phyloP scores from a whole-genome alignment of 2,113 vertebrate species.

The Lota lota region DNA sequence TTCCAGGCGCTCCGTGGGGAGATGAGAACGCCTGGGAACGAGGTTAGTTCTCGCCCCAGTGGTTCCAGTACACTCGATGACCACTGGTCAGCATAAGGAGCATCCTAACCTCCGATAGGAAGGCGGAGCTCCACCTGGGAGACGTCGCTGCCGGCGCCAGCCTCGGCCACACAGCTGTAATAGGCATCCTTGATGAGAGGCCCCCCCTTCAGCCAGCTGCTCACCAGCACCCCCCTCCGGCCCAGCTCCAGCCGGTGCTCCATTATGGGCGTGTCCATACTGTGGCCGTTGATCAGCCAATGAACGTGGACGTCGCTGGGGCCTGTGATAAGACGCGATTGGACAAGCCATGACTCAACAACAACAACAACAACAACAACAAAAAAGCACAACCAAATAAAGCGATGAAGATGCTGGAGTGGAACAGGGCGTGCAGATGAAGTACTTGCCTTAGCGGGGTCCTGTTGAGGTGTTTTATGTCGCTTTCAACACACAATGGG shows the following conservation, averaged over 20 bases:
- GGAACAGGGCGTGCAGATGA: background rate
- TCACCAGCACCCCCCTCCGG: conserved; percentile 71
- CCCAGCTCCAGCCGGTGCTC: conserved; percentile 69
- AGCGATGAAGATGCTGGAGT: background rate
- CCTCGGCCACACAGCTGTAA: conserved; percentile 81
- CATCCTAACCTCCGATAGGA: conserved; percentile 62
- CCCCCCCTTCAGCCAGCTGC: conserved; percentile 86
- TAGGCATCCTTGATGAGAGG: conserved; percentile 72
- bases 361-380: background rate
- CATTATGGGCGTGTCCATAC: conserved; percentile 66
- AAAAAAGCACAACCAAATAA: background rate
- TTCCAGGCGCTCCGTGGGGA: too few species aligned
- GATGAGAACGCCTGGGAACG: too few species aligned
- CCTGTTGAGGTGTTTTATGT: background rate
- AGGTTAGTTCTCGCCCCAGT: too few species aligned
- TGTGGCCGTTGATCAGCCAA: conserved; percentile 83
- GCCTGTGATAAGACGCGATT: conserved; percentile 74
- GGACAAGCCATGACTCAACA: background rate
- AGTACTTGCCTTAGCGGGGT: conserved; percentile 27
- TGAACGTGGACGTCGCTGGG: conserved; percentile 76
- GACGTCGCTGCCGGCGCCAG: conserved; percentile 65
- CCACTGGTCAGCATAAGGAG: background rate
- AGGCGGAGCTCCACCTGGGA: conserved; percentile 77
- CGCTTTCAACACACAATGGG: too few species aligned
- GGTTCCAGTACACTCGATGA: too few species aligned